phyloP scores from a whole-genome alignment of 2,888 invertebrate species.

The Sceliomorpha sp. region DNA sequence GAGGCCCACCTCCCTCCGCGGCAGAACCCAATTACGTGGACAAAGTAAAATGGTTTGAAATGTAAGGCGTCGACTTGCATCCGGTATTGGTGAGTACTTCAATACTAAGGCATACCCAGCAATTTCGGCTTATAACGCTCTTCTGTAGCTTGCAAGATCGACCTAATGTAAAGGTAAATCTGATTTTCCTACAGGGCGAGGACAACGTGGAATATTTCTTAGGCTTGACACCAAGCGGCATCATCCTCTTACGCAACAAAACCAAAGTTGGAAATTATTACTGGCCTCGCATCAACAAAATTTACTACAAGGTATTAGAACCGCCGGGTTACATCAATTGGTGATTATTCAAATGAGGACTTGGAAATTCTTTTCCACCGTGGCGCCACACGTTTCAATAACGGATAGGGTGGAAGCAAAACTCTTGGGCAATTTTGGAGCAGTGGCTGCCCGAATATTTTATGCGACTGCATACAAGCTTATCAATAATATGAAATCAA shows the following conservation, averaged over 20 bases:
- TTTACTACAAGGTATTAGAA: conserved; percentile 91
- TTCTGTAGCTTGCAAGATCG: no score
- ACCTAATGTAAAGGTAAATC: conserved; percentile 18
- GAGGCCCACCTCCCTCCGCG: conserved; percentile 93
- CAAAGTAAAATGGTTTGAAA: conserved; percentile 98
- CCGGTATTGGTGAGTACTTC: conserved; percentile 92
- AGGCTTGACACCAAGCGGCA: conserved; percentile 96
- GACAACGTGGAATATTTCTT: conserved; percentile 98
- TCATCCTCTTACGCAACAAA: conserved; percentile 96
- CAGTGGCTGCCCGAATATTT: no score
- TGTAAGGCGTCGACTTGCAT: conserved; percentile 98
- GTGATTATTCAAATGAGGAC: not conserved
- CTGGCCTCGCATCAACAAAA: conserved; percentile 98
- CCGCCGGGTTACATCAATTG: conserved; percentile 2
- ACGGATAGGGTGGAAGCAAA: no score
- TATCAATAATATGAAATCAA: no score
- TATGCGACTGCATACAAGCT: no score
- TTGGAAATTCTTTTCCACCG: not conserved
- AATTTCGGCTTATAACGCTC: conserved; percentile 1
- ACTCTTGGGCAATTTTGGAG: no score
- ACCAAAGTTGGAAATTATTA: conserved; percentile 98
- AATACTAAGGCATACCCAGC: conserved; percentile 1
- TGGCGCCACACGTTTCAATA: not conserved
- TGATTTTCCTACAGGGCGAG: conserved; percentile 86
- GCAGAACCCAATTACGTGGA: conserved; percentile 97